Percentiles rank a stretch among this genome's conserved stretches.
phyloP scores from a whole-genome alignment of 2,113 vertebrate species.

The Saguinus imperator region DNA sequence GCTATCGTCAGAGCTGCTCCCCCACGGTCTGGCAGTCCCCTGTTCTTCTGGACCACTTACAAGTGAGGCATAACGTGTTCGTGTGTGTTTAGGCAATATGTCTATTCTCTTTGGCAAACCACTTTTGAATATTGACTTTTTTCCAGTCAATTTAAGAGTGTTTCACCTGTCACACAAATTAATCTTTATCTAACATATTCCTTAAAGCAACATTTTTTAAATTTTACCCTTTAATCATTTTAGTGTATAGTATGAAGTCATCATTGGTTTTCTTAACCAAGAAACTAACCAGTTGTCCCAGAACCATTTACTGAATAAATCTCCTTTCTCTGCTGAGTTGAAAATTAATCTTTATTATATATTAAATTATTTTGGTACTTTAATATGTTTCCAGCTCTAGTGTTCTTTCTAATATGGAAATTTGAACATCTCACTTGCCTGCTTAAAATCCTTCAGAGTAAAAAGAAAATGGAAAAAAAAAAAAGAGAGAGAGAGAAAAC shows the following conservation, averaged over 20 bases:
- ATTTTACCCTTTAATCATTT: slow-evolving; percentile 8
- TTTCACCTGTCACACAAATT: not conserved
- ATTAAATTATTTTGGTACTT: not conserved
- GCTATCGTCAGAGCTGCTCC: not conserved
- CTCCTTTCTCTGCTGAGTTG: not conserved
- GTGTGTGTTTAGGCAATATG: not conserved
- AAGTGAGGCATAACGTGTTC: not conserved
- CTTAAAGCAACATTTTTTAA: not conserved
- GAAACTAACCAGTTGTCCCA: not conserved
- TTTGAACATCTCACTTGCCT: not conserved
- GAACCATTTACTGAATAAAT: not conserved
- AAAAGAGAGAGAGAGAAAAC: too few relatives aligned
- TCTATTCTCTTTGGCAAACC: not conserved
- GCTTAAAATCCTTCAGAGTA: not conserved
- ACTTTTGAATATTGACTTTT: not conserved
- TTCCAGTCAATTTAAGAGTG: not conserved
- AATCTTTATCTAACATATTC: not conserved
- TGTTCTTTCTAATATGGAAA: not conserved
- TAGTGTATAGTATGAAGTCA: not conserved
- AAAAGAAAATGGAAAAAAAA: too few relatives aligned
- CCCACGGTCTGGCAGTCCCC: not conserved
- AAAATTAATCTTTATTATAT: not conserved
- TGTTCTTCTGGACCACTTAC: not conserved
- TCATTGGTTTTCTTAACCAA: slow-evolving; percentile 18
- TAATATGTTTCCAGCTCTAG: not conserved